Percentiles rank a stretch among this genome's conserved stretches.
Conservation (phyloP, 2,888 invertebrate species). For the Matsumyia berberina region DNA sequence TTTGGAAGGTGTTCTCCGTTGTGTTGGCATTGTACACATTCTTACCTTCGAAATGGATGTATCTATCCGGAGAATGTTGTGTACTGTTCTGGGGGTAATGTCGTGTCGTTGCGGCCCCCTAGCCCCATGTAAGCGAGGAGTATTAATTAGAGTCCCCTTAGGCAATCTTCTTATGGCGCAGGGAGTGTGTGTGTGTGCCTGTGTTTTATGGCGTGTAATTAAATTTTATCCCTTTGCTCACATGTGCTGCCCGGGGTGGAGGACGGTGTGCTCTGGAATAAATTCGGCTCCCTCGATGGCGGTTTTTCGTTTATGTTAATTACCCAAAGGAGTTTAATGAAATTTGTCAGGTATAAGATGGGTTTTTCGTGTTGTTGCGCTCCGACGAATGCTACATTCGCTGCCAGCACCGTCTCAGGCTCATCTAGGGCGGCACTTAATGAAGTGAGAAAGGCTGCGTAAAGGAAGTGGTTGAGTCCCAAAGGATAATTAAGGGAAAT, state of each 20-base stretch:
- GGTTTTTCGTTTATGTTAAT: slow-evolving; percentile 74
- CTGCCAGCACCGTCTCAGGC: not conserved
- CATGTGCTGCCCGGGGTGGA: slow-evolving; percentile 30
- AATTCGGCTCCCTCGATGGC: slow-evolving; percentile 57
- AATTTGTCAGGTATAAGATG: slow-evolving; percentile 74
- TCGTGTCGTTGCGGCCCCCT: slow-evolving; percentile 47
- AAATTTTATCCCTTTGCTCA: slow-evolving; percentile 69
- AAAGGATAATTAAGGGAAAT: slow-evolving; percentile 70
- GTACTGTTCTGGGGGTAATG: slow-evolving; percentile 39
- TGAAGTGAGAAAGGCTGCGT: slow-evolving; percentile 72
- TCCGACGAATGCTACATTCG: slow-evolving; percentile 8
- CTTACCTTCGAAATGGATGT: slow-evolving; percentile 51
- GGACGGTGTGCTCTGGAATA: slow-evolving; percentile 24
- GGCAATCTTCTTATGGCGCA: slow-evolving; percentile 36
- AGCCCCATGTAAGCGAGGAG: slow-evolving; percentile 35
- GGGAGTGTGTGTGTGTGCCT: slow-evolving; percentile 26
- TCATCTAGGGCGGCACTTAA: slow-evolving; percentile 59
- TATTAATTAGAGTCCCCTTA: slow-evolving; percentile 74
- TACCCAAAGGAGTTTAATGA: slow-evolving; percentile 76
- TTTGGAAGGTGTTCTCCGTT: slow-evolving; percentile 47
- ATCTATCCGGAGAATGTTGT: slow-evolving; percentile 40
- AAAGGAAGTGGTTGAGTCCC: slow-evolving; percentile 52
- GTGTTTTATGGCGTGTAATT: slow-evolving; percentile 70
- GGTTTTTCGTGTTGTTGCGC: slow-evolving; percentile 62
- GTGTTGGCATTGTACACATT: slow-evolving; percentile 22